These are phyloP conservation scores for Protaetia brevitarsis DNA, from an alignment of 1,140 invertebrate genomes.

Conservation along the genomic window DNA sequence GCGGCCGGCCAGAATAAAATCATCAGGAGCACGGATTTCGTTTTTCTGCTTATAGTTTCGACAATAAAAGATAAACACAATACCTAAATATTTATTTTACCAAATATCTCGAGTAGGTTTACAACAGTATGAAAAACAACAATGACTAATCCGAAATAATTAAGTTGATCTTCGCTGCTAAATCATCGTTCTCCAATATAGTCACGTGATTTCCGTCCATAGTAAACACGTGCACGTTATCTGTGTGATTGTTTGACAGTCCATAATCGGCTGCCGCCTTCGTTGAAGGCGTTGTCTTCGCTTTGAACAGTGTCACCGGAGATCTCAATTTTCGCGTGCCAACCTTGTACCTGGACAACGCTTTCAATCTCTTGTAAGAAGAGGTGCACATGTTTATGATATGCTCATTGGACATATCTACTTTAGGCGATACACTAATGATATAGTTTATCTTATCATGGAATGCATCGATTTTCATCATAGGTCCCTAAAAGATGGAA, in stretches of 20 bases:
- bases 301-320: slow-evolving; percentile 59
- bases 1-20: too few species aligned
- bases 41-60: too few species aligned
- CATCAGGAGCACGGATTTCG: too few species aligned
- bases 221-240: slow-evolving; percentile 53
- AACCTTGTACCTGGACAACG: slow-evolving; percentile 54
- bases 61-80: too few species aligned
- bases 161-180: slow-evolving; percentile 57
- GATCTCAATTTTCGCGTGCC: slow-evolving; percentile 52
- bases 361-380: slow-evolving; percentile 56
- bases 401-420: background rate
- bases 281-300: slow-evolving; percentile 51
- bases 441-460: background rate
- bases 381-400: background rate
- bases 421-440: background rate
- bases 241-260: slow-evolving; percentile 54
- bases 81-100: too few species aligned
- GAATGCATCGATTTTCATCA: background rate
- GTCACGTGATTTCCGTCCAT: slow-evolving; percentile 68
- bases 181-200: slow-evolving; percentile 63
- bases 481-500: slow-evolving; percentile 53
- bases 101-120: too few species aligned
- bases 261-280: slow-evolving; percentile 63
- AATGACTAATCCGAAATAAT: too few species aligned
- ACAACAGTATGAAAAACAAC: too few species aligned